phyloP scores from a whole-genome alignment of 2,113 vertebrate genomes.

The Phylloscopus trochiloides region DNA sequence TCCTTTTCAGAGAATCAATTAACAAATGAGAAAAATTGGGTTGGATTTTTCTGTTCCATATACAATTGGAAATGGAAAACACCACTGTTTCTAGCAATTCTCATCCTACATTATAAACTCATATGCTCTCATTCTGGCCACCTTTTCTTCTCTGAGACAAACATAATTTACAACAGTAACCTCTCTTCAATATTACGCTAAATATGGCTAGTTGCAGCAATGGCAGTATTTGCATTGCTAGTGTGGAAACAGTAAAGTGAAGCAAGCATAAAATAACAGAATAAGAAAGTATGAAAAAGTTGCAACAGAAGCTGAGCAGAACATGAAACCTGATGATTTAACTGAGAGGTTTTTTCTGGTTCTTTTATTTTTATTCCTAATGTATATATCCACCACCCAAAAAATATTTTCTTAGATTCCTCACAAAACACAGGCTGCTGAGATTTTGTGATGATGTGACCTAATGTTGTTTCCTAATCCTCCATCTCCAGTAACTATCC shows the following conservation, averaged over 20 bases:
- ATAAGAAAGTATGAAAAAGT: not conserved
- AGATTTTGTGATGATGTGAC: accelerated
- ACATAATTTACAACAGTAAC: not conserved
- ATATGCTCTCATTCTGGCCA: not conserved
- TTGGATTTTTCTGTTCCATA: not conserved
- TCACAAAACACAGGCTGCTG: not conserved
- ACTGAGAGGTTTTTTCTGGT: accelerated
- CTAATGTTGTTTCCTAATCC: not conserved
- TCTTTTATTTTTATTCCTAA: not conserved
- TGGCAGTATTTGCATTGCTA: not conserved
- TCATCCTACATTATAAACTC: not conserved
- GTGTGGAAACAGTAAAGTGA: not conserved
- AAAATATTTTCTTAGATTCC: not conserved
- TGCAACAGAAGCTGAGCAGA: not conserved
- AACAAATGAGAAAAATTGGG: not conserved
- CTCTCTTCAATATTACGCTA: not conserved
- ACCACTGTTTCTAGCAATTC: not conserved
- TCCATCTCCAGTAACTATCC: not conserved
- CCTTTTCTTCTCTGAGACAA: not conserved
- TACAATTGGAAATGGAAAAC: not conserved
- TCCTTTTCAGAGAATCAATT: not conserved
- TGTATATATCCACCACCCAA: not conserved
- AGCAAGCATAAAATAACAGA: not conserved
- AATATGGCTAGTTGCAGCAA: not conserved
- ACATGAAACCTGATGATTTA: not conserved